Evolutionary conservation across 2,113 vertebrate genomes (phyloP), one percentile per base, ranked within the genome.

Genomic region (Pelmatolapia mariae): DNA sequence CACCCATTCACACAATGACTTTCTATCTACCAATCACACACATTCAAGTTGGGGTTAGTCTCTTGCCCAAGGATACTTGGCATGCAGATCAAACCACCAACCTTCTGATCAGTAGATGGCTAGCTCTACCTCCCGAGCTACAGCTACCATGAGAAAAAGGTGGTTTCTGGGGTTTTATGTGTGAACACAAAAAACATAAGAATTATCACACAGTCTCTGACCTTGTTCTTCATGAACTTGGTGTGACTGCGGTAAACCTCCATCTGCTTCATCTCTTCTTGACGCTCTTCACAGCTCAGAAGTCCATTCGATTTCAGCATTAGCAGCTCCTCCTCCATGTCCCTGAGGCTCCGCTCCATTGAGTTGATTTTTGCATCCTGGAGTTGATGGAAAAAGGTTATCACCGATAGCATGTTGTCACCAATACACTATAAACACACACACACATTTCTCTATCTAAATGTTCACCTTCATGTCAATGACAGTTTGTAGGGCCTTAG

Each of bases 151-250:
- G 29, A 33, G 57, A 29, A 56, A 80, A 36, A 10, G 8, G 78
- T 54, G 5, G 31, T 38, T 54, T 80, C 29, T 22, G 22, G 7
- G 12, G n/a, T 29, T 45, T 73, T 50, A 19, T 18, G 31, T 6
- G 40, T n/a, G 12, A 63, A 16, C 10, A 29, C 5, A 24, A 13
- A n/a, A 50, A 45, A 53, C 16, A 86, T 3, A 15, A 87, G 6
- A 68, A 22, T 33, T 15, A 36, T 45, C 7, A 16, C n/a, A 2
- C n/a, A 2, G 15, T 47, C 10, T 53, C 56, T 52, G 93, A 99
- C 99, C 99, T 99, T 99, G 86, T 98, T 99, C 92, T 99, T 99
- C 99, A 99, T 99, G 94, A 99, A 99, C 92, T 99, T 99, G 53
- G 98, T 99, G 95, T 99, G 98, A 94, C 98, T 99, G 61, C 98